phyloP scores from a whole-genome alignment of 2,888 invertebrate species.

The Drosophila mimetica region DNA sequence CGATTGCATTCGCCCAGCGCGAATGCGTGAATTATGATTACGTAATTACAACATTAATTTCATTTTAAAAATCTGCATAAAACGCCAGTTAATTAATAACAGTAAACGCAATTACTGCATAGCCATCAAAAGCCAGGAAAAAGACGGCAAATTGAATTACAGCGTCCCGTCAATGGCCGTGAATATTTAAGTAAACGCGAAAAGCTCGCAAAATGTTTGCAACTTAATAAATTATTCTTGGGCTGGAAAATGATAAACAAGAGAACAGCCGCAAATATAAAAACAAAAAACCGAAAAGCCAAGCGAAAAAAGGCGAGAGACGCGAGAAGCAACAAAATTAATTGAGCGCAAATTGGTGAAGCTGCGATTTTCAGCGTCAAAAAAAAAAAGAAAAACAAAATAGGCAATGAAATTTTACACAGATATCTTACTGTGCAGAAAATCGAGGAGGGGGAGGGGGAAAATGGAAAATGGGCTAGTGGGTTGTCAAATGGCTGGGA shows the following conservation, averaged over 20 bases:
- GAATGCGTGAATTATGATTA: constrained; percentile 54
- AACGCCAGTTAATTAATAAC: constrained; percentile 66
- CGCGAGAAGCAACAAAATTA: constrained; percentile 67
- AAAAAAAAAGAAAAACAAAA: constrained; percentile 43
- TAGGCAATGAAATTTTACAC: constrained; percentile 47
- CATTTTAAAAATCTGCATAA: constrained; percentile 52
- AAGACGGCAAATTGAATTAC: constrained; percentile 56
- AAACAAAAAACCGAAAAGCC: constrained; percentile 11
- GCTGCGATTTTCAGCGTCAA: constrained; percentile 59
- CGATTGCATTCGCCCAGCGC: constrained; percentile 1
- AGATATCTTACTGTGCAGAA: constrained; percentile 26
- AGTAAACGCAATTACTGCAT: constrained; percentile 55
- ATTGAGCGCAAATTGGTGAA: constrained; percentile 77
- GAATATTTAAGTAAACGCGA: constrained; percentile 21
- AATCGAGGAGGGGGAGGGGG: neutral
- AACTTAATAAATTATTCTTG: constrained; percentile 64
- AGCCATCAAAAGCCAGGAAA: constrained; percentile 36
- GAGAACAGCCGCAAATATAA: constrained; percentile 51
- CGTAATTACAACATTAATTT: constrained; percentile 42
- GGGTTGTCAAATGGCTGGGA: constrained; percentile 19
- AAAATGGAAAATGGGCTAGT: constrained; percentile 22
- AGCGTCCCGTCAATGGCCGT: constrained; percentile 15
- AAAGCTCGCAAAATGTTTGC: constrained; percentile 53
- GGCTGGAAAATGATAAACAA: constrained; percentile 48
- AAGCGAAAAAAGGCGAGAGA: constrained; percentile 1